Evolutionary conservation across 2,797 vertebrate species (phyloP).

Genomic region (Myotis planiceps): DNA sequence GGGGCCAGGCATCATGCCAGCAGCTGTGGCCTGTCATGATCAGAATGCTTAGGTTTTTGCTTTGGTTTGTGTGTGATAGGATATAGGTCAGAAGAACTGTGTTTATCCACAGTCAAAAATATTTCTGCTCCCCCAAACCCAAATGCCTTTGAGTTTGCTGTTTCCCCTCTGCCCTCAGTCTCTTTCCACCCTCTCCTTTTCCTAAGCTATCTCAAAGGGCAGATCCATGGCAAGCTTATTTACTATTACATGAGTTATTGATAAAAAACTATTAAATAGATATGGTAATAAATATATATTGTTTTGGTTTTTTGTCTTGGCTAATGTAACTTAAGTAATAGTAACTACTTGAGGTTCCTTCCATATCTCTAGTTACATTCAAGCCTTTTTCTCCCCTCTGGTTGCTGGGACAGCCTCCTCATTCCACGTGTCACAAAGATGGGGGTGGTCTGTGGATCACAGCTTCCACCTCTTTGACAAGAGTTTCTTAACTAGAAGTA

Average conservation of each 20-base stretch:
- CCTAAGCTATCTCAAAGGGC: not conserved
- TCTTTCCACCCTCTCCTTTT: not conserved
- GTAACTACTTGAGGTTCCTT: not conserved
- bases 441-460: not conserved
- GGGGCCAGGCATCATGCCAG: not conserved
- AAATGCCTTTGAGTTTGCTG: not conserved
- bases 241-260: not conserved
- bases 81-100: not conserved
- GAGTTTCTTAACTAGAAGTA: constrained; percentile 1
- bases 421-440: not conserved
- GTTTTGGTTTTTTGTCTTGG: not conserved
- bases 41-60: not conserved
- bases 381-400: not conserved
- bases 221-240: not conserved
- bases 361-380: not conserved
- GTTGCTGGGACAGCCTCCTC: not conserved
- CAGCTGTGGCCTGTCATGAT: not conserved
- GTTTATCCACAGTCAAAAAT: not conserved
- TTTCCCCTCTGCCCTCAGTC: not conserved
- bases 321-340: not conserved
- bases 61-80: not conserved
- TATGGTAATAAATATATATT: not conserved
- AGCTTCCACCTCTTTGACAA: not conserved
- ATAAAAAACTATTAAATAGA: not conserved
- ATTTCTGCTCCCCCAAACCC: not conserved